phyloP scores from a whole-genome alignment of 1,140 invertebrate genomes.

The Whitmania pigra region DNA sequence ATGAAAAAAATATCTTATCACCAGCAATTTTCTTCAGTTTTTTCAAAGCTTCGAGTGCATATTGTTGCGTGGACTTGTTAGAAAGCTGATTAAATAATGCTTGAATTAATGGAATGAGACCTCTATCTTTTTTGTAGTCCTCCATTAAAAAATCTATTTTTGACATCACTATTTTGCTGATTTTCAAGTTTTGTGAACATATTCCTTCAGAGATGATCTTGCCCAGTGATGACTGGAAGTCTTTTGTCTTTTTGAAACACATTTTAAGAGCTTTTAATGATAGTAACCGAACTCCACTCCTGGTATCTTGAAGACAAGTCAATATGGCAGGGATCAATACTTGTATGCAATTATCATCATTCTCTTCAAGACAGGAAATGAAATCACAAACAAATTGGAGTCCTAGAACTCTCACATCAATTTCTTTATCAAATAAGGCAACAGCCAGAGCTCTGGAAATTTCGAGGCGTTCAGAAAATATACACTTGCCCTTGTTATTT shows the following conservation, averaged over 20 bases:
- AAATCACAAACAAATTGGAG: neutral
- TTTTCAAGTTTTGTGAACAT: neutral
- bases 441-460: neutral
- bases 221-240: neutral
- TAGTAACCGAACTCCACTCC: neutral
- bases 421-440: conserved; percentile 11
- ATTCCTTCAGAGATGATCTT: neutral
- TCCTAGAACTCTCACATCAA: conserved; percentile 1
- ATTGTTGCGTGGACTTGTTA: neutral
- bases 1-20: neutral
- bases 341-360: neutral
- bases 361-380: conserved; percentile 2
- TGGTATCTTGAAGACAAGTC: neutral
- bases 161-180: conserved; percentile 7
- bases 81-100: conserved; percentile 3
- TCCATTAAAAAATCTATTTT: neutral
- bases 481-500: neutral
- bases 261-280: neutral
- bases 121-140: neutral
- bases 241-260: conserved; percentile 9
- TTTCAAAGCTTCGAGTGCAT: conserved; percentile 3
- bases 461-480: neutral
- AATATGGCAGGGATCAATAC: neutral
- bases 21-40: neutral
- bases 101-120: neutral